Percentiles rank a stretch among this genome's conserved stretches.
Conservation (phyloP, 2,888 invertebrate genomes). For the Dugesia japonica region DNA sequence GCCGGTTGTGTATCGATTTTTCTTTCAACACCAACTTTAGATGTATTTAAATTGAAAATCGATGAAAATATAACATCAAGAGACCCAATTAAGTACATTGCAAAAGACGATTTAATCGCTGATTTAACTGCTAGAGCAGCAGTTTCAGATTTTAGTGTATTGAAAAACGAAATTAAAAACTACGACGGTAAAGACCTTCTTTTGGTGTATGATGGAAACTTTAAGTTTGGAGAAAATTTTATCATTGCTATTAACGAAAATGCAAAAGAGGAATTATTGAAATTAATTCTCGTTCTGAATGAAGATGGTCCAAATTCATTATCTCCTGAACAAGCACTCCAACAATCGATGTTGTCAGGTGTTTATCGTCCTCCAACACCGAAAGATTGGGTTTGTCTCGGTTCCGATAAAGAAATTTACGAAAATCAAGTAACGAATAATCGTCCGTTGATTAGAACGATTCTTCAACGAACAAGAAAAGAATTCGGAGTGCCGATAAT, state of each 20-base stretch:
- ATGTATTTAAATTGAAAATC: constrained; percentile 41
- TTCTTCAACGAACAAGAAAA: constrained; percentile 38
- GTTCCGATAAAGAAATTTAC: constrained; percentile 46
- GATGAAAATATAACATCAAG: constrained; percentile 45
- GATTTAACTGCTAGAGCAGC: constrained; percentile 45
- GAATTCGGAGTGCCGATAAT: constrained; percentile 42
- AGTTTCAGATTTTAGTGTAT: constrained; percentile 44
- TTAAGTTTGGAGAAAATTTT: constrained; percentile 47
- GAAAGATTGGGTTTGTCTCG: constrained; percentile 45
- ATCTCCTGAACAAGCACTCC: constrained; percentile 40
- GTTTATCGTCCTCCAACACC: constrained; percentile 45
- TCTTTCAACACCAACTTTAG: constrained; percentile 45
- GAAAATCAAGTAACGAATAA: constrained; percentile 37
- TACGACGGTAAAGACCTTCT: constrained; percentile 46
- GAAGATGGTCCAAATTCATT: constrained; percentile 35
- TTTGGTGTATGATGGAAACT: constrained; percentile 45
- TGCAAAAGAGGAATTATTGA: constrained; percentile 42
- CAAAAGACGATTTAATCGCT: constrained; percentile 43
- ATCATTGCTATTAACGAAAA: constrained; percentile 44
- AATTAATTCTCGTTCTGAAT: constrained; percentile 6
- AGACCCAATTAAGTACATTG: constrained; percentile 42
- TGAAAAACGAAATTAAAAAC: constrained; percentile 44
- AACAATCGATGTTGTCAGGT: constrained; percentile 35
- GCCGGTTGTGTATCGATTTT: constrained; percentile 44
- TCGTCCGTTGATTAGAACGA: constrained; percentile 40